Percentiles rank a stretch among this genome's conserved stretches.
phyloP scores from a whole-genome alignment of 2,113 vertebrate genomes.

The Menidia beryllina region DNA sequence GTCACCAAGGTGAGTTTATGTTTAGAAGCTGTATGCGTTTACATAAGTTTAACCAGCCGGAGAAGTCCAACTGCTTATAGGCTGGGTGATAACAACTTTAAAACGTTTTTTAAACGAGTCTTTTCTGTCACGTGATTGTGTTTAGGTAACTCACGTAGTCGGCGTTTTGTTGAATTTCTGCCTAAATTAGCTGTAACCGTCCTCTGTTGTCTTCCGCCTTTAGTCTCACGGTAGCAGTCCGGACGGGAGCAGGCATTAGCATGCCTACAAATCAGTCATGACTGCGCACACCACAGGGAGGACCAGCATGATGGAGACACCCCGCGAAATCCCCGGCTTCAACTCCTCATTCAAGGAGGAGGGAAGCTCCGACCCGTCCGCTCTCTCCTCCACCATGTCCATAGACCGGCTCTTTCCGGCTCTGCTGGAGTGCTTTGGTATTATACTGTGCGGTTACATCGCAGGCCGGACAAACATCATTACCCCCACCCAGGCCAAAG shows the following conservation, averaged over 20 bases:
- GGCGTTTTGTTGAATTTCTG: background rate
- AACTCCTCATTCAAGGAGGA: slow-evolving; percentile 19
- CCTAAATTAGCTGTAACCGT: slow-evolving; percentile 7
- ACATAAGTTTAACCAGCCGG: background rate
- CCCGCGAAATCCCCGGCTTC: background rate
- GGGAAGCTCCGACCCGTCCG: slow-evolving; percentile 57
- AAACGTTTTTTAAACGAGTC: fast-evolving
- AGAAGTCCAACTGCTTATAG: background rate
- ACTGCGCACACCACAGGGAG: slow-evolving; percentile 6
- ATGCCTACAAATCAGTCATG: slow-evolving; percentile 7
- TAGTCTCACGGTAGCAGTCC: background rate
- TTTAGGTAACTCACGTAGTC: slow-evolving; percentile 1
- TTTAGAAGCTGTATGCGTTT: background rate
- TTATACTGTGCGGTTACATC: slow-evolving; percentile 94
- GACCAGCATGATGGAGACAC: slow-evolving; percentile 57
- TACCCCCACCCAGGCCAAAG: slow-evolving; percentile 92
- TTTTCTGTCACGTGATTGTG: background rate
- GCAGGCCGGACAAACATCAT: slow-evolving; percentile 93
- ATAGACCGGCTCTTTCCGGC: slow-evolving; percentile 94
- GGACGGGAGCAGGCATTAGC: background rate
- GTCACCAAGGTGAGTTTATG: slow-evolving; percentile 15
- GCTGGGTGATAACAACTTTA: background rate
- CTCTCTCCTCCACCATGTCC: slow-evolving; percentile 84
- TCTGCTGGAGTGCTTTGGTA: slow-evolving; percentile 95
- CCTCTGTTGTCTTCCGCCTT: background rate